Conservation (phyloP, 2,113 vertebrate species). For the Pristiophorus japonicus region DNA sequence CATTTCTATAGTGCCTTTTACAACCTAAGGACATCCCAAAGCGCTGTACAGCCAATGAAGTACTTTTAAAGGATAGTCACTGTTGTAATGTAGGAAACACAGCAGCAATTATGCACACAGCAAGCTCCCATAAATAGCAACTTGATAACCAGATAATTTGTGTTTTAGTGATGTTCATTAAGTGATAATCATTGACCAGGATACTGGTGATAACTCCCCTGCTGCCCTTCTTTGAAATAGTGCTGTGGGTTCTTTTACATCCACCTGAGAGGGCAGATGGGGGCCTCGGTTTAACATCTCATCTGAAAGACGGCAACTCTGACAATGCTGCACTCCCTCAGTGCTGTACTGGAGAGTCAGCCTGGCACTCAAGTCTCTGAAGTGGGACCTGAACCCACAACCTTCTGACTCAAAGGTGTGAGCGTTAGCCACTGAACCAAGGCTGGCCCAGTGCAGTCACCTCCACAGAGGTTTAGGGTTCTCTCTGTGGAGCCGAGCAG, state of each 20-base stretch:
- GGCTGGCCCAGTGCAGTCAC: too few species aligned
- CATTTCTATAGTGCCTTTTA: not conserved
- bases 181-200: not conserved
- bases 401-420: not conserved
- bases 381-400: not conserved
- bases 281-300: not conserved
- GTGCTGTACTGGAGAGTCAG: not conserved
- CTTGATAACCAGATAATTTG: too few species aligned
- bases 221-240: not conserved
- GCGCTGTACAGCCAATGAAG: not conserved
- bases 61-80: not conserved
- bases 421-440: not conserved
- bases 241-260: not conserved
- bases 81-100: too few species aligned
- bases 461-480: not conserved
- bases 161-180: not conserved
- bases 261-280: not conserved
- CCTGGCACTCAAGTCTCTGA: not conserved
- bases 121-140: too few species aligned
- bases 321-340: not conserved
- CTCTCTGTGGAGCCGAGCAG: not conserved
- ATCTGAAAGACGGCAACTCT: not conserved
- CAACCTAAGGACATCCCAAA: not conserved
- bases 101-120: too few species aligned
- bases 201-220: not conserved